A percentile compares a stretch with the other conserved stretches of the same genome.
phyloP scores from a whole-genome alignment of 1,140 invertebrate genomes.

The Geopemphigus sp. region DNA sequence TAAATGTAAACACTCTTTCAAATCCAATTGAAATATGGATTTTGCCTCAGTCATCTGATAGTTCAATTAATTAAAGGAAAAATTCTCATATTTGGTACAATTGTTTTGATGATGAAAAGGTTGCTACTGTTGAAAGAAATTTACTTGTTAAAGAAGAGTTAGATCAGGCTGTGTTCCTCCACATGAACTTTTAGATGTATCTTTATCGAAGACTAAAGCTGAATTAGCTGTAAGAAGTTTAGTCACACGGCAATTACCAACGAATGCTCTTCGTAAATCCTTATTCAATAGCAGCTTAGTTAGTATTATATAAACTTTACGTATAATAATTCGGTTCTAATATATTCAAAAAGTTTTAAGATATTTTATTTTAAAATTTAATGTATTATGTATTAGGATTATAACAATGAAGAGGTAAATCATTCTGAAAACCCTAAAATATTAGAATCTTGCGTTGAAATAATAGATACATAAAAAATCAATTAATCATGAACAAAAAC shows the following conservation, averaged over 20 bases:
- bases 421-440: neutral
- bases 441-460: constrained; percentile 13
- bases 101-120: constrained; percentile 71
- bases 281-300: constrained; percentile 69
- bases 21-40: no score
- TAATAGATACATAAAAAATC: constrained; percentile 33
- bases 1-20: no score
- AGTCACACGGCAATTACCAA: constrained; percentile 61
- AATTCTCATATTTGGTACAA: no score
- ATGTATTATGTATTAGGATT: constrained; percentile 31
- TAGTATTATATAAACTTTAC: constrained; percentile 52
- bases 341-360: no score
- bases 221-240: constrained; percentile 72
- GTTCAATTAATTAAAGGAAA: no score
- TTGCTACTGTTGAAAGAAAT: constrained; percentile 73
- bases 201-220: constrained; percentile 82
- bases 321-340: no score
- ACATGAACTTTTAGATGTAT: constrained; percentile 81
- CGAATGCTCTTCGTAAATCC: constrained; percentile 57
- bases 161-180: constrained; percentile 80
- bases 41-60: no score
- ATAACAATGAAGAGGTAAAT: constrained; percentile 21
- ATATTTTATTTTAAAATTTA: neutral
- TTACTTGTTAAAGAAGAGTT: constrained; percentile 73
- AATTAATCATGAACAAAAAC: constrained; percentile 6